Conservation (phyloP, 1,140 invertebrate genomes). For the Trialeurodes vaporariorum region DNA sequence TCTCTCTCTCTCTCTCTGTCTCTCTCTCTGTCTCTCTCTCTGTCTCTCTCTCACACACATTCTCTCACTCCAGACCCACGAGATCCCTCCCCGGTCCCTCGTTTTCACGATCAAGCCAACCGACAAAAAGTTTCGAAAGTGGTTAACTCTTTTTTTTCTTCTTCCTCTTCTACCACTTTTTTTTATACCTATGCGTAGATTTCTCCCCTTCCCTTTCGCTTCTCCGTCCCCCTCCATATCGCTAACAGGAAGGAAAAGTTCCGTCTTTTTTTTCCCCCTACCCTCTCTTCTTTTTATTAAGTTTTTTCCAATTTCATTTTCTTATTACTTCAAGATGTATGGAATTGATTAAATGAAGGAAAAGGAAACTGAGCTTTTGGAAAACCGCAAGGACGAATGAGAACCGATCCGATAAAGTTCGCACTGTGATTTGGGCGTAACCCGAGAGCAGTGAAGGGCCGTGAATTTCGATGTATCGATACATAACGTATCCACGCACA, state of each 20-base stretch:
- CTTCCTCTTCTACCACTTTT: too few species aligned
- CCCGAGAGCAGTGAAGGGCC: too few species aligned
- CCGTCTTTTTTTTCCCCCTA: too few species aligned
- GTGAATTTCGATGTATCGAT: too few species aligned
- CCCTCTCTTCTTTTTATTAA: background rate
- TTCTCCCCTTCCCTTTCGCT: too few species aligned
- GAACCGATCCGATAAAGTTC: too few species aligned
- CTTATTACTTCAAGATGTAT: constrained; percentile 1
- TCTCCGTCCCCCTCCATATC: background rate
- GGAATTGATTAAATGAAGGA: background rate
- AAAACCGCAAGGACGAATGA: too few species aligned
- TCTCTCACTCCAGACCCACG: background rate
- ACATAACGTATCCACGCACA: too few species aligned
- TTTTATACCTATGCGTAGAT: background rate
- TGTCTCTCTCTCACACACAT: background rate
- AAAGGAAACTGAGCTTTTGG: too few species aligned
- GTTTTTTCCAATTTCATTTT: background rate
- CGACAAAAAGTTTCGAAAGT: background rate
- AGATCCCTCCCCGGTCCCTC: background rate
- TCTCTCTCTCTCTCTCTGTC: too few species aligned
- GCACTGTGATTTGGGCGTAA: too few species aligned
- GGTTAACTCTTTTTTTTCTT: background rate
- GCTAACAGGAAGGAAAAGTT: background rate
- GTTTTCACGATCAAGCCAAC: background rate
- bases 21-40: background rate